Conservation (phyloP, 2,888 invertebrate genomes). For the Amaurobius ferox region DNA sequence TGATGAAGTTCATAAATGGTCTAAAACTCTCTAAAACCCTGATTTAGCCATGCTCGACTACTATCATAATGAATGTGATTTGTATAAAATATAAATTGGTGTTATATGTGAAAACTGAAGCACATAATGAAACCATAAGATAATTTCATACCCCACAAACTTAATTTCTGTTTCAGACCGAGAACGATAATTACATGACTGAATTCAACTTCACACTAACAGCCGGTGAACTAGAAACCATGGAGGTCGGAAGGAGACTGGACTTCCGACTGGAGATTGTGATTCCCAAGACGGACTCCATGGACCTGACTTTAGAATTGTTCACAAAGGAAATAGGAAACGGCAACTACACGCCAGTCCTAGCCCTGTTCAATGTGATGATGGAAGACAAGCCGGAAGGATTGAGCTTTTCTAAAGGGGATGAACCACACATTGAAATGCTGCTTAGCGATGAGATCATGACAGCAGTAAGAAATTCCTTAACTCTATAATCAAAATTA, state of each 20-base stretch:
- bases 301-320: conserved; percentile 72
- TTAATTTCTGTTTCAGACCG: conserved; percentile 27
- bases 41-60: too few relatives aligned
- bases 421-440: conserved; percentile 55
- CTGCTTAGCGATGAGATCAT: conserved; percentile 54
- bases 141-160: too few relatives aligned
- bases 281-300: conserved; percentile 67
- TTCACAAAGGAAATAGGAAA: conserved; percentile 72
- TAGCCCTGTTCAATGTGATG: conserved; percentile 69
- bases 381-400: conserved; percentile 52
- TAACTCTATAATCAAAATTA: too few relatives aligned
- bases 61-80: too few relatives aligned
- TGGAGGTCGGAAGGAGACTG: conserved; percentile 63
- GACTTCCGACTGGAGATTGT: conserved; percentile 64
- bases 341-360: conserved; percentile 63
- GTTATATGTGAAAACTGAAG: too few relatives aligned
- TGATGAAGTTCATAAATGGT: too few relatives aligned
- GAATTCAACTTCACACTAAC: conserved; percentile 58
- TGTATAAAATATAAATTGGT: too few relatives aligned
- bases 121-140: too few relatives aligned
- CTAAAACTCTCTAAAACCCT: too few relatives aligned
- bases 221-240: conserved; percentile 46
- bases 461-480: conserved; percentile 47
- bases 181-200: conserved; percentile 49
- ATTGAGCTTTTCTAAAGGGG: conserved; percentile 37